phyloP scores from a whole-genome alignment of 1,140 invertebrate species.

The Meloidogyne chitwoodi region DNA sequence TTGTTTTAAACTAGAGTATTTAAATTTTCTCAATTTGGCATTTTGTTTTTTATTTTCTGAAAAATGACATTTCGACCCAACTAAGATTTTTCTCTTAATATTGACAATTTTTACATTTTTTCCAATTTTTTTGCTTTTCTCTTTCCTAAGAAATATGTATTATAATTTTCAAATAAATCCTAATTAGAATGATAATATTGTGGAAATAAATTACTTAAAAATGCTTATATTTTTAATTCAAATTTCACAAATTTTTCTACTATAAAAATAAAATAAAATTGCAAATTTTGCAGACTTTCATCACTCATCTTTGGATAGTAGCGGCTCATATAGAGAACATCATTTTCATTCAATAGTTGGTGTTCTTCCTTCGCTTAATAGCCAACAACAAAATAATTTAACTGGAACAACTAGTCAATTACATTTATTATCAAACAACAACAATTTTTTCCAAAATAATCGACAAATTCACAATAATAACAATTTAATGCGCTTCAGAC shows the following conservation, averaged over 20 bases:
- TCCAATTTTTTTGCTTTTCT: neutral
- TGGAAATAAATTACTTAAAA: no score
- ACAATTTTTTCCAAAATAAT: neutral
- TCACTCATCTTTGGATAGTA: constrained; percentile 36
- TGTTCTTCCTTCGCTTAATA: neutral
- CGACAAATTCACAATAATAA: neutral
- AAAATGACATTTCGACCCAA: neutral
- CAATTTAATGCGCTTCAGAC: constrained; percentile 40
- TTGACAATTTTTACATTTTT: no score
- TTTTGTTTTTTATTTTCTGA: neutral
- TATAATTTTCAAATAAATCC: neutral
- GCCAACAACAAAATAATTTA: neutral
- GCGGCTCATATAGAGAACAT: constrained; percentile 9
- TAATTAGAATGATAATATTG: no score
- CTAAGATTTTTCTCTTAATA: neutral
- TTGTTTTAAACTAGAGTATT: constrained; percentile 6
- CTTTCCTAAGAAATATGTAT: neutral
- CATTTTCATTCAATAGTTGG: neutral
- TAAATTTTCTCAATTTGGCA: neutral
- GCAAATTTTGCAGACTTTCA: constrained; percentile 32
- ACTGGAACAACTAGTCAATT: neutral
- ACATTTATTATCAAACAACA: constrained; percentile 1
- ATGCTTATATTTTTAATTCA: no score
- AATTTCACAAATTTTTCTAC: no score
- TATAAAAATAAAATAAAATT: neutral